Evolutionary conservation across 2,113 vertebrate species (phyloP), one percentile per base, ranked within the genome.

Genomic region (Elgaria multicarinata): DNA sequence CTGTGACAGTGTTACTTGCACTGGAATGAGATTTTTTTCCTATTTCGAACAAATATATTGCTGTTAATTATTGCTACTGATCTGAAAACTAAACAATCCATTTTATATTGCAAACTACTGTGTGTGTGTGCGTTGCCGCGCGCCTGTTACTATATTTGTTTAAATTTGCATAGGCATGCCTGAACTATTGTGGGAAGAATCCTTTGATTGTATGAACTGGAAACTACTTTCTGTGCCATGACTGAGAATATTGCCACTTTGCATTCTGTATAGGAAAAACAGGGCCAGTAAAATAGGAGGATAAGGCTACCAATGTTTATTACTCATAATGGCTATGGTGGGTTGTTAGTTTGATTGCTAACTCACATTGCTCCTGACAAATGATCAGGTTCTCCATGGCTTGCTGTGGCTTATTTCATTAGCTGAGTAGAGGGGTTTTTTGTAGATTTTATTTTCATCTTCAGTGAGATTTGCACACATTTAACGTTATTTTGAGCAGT

Each of bases 21-120:
- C 85, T 67, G 24, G 58, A 0, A 86, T 53, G 83, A 82, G 4
- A 58, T 69, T 71, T 83, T 86, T 58, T 53, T 90, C 66, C 50
- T 8, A 24, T 91, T 71, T 36, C 66, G 7, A 64, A 87, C 90
- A 87, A 79, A 93, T 90, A 90, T 39, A 80, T 33, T 42, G 22
- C 14, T 85, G 46, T 79, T 87, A 6, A 0, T 69, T 1, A 87
- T 78, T 69, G 74, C 18, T 84, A 46, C 5, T 81, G 26, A 36
- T 81, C 50, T 55, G 6, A 58, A 62, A 58, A 24, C 33, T 6
- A 39, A 28, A 31, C 36, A 8, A 4, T n/a, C 26, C 75, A 18
- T 86, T 72, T 58, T 39, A 3, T 74, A 36, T n/a, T 92, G 82
- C 44, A 82, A 80, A n/a, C 90, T 75, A 75, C 90, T 71, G 18